Evolutionary conservation across 64 coral and sea anemone genomes (phyloP).

Genomic region (Pachyseris speciosa): DNA sequence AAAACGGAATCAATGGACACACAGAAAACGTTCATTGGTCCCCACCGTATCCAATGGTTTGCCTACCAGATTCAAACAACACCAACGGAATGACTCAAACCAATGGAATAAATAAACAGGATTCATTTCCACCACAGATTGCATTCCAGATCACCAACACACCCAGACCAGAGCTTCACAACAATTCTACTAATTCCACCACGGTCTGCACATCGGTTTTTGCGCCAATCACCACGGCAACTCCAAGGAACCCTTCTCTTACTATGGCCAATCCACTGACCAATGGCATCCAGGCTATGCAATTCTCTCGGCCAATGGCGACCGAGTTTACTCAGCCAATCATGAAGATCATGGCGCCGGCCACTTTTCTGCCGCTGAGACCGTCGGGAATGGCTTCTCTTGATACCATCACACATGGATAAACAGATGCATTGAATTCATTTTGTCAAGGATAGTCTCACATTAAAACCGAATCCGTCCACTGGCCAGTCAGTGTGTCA

Average conservation of each 20-base stretch:
- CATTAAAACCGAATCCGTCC: neutral
- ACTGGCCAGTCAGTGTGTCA: neutral
- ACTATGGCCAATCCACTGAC: conserved; percentile 63
- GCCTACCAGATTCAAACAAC: conserved; percentile 82
- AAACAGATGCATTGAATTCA: neutral
- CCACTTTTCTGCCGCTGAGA: conserved; percentile 72
- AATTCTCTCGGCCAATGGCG: conserved; percentile 75
- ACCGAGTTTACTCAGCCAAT: conserved; percentile 78
- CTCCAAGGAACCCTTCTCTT: conserved; percentile 76
- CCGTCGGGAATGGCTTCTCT: conserved; percentile 70
- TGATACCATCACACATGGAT: conserved; percentile 71
- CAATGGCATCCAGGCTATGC: conserved; percentile 77
- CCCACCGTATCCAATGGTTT: conserved; percentile 88
- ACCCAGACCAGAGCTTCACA: conserved; percentile 80
- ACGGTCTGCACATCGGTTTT: conserved; percentile 82
- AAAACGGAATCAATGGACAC: conserved; percentile 69
- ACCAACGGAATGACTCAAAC: conserved; percentile 79
- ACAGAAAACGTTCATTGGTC: conserved; percentile 93
- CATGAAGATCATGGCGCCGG: conserved; percentile 79
- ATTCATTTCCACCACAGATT: conserved; percentile 78
- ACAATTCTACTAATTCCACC: conserved; percentile 58
- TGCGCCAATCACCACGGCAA: conserved; percentile 83
- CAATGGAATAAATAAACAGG: conserved; percentile 77
- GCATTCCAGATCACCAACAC: conserved; percentile 86
- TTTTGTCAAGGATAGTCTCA: neutral